Conservation (phyloP, 2,888 invertebrate genomes). For the Dryococelus australis region DNA sequence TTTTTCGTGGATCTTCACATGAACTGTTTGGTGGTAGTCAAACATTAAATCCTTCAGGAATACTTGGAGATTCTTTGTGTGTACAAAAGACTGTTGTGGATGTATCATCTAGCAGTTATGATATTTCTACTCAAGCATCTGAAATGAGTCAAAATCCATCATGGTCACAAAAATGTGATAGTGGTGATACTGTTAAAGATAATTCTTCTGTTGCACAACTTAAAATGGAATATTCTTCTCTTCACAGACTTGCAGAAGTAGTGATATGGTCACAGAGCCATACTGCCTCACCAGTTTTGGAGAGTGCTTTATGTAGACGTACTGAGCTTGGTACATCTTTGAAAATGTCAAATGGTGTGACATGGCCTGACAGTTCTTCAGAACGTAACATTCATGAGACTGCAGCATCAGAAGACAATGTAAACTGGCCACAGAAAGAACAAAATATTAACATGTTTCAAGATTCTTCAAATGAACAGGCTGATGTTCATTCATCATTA, state of each 20-base stretch:
- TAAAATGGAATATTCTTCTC: neutral
- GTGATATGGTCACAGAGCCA: neutral
- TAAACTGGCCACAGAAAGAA: neutral
- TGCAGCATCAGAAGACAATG: neutral
- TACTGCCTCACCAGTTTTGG: neutral
- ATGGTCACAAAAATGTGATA: neutral
- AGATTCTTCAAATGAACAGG: neutral
- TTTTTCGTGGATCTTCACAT: neutral
- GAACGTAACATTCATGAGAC: neutral
- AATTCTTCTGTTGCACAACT: neutral
- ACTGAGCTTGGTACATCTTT: neutral
- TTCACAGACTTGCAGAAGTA: neutral
- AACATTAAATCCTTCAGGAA: neutral
- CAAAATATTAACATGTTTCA: neutral
- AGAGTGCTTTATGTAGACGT: neutral
- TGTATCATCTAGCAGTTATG: neutral
- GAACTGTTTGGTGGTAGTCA: neutral
- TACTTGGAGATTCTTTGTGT: neutral
- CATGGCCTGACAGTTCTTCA: neutral
- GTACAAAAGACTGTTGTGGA: neutral
- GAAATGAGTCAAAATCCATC: neutral
- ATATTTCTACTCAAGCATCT: neutral
- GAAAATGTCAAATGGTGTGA: neutral
- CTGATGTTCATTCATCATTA: neutral
- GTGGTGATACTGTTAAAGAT: neutral